Evolutionary conservation across 2,888 invertebrate species (phyloP).

Genomic region (Phaonia tiefii): DNA sequence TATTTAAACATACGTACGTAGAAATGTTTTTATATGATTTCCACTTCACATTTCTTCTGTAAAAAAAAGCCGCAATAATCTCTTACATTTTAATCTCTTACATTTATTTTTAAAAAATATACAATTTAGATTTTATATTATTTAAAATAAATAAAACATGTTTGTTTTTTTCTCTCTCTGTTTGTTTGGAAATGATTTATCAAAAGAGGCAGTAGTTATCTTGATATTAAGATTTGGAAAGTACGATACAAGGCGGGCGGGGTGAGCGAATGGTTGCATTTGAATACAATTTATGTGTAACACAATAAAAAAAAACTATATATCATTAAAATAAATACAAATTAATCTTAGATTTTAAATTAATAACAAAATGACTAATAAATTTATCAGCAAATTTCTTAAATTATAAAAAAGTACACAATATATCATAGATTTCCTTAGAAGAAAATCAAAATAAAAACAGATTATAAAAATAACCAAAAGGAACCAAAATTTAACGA

Average conservation of each 20-base stretch:
- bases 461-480: conserved; percentile 8
- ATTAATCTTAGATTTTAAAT: conserved; percentile 16
- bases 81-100: neutral
- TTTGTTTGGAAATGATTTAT: conserved; percentile 30
- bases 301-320: conserved; percentile 29
- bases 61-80: conserved; percentile 15
- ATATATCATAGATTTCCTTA: neutral
- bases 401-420: neutral
- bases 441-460: neutral
- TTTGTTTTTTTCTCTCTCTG: neutral
- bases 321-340: conserved; percentile 32
- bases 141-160: no score
- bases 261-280: no score
- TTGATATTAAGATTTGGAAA: neutral
- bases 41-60: neutral
- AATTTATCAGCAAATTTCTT: conserved; percentile 22
- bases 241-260: conserved; percentile 2
- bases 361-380: conserved; percentile 27
- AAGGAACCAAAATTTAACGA: conserved; percentile 28
- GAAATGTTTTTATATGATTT: no score
- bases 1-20: no score
- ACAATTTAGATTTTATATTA: no score
- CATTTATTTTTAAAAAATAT: neutral
- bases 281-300: conserved; percentile 6
- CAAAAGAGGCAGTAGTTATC: conserved; percentile 54